Conservation (phyloP, 2,113 vertebrate genomes). For the Oryctolagus cuniculus region DNA sequence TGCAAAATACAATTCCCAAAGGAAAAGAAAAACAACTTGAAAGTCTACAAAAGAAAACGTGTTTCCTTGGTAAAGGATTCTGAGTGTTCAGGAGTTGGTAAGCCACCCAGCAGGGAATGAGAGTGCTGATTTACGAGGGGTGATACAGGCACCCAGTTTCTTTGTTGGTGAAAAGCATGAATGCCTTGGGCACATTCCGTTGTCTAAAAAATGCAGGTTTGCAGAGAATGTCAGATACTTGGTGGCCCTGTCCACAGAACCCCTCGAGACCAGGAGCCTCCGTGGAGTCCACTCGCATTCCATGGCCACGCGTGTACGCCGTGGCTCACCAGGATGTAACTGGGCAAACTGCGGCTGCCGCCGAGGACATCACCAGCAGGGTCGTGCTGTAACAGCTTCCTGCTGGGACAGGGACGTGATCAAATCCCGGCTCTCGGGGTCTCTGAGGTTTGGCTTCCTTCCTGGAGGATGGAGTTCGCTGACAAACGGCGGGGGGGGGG, state of each 20-base stretch:
- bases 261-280: background rate
- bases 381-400: background rate
- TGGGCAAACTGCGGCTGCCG: background rate
- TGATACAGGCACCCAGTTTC: slow-evolving; percentile 15
- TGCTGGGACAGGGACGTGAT: no score
- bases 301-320: background rate
- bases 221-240: background rate
- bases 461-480: background rate
- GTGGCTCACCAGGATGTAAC: background rate
- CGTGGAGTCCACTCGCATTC: background rate
- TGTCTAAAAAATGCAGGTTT: slow-evolving; percentile 13
- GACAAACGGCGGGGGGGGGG: background rate
- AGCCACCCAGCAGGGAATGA: background rate
- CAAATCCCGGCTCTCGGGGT: background rate
- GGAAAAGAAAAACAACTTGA: background rate
- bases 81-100: slow-evolving; percentile 26
- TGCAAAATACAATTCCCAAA: background rate
- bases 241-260: background rate
- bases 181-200: background rate
- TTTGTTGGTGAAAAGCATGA: slow-evolving; percentile 51
- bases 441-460: background rate
- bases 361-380: background rate
- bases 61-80: slow-evolving; percentile 37
- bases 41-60: slow-evolving; percentile 1
- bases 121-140: slow-evolving; percentile 8